Conservation (phyloP, 2,797 vertebrate genomes). For the Acrocephalus scirpaceus region DNA sequence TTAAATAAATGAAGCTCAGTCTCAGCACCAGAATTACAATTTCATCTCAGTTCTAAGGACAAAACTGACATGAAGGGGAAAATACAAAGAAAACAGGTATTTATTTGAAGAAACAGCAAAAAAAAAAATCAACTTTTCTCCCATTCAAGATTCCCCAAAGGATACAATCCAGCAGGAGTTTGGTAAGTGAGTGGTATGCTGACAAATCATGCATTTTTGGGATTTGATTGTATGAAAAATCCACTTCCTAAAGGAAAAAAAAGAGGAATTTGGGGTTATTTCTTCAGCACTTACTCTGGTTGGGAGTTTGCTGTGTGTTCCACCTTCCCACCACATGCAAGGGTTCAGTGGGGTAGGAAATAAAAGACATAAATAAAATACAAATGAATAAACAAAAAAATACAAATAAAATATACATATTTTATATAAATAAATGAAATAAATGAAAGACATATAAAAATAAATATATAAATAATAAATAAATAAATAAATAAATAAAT, state of each 20-base stretch:
- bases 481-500: too few species aligned
- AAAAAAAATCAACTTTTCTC: not conserved
- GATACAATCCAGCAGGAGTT: conserved; percentile 92
- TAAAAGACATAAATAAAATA: not conserved
- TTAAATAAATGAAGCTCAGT: not conserved
- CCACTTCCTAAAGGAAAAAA: conserved; percentile 81
- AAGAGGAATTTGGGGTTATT: not conserved
- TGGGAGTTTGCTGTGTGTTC: not conserved
- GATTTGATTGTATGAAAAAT: conserved; percentile 89
- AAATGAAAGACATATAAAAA: too few species aligned
- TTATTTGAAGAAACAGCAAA: not conserved
- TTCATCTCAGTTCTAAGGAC: not conserved
- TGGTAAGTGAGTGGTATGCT: conserved; percentile 78
- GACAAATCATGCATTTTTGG: conserved; percentile 86
- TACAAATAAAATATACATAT: too few species aligned
- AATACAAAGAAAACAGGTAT: not conserved
- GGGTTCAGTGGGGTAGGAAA: not conserved
- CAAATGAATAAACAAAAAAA: not conserved
- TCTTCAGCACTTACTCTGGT: not conserved
- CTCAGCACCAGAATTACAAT: not conserved
- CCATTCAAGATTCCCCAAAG: conserved; percentile 55
- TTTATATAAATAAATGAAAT: too few species aligned
- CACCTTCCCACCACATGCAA: not conserved
- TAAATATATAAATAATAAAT: too few species aligned
- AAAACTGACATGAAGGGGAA: not conserved